phyloP scores from a whole-genome alignment of 1,140 invertebrate genomes.

The Cyclina sinensis region DNA sequence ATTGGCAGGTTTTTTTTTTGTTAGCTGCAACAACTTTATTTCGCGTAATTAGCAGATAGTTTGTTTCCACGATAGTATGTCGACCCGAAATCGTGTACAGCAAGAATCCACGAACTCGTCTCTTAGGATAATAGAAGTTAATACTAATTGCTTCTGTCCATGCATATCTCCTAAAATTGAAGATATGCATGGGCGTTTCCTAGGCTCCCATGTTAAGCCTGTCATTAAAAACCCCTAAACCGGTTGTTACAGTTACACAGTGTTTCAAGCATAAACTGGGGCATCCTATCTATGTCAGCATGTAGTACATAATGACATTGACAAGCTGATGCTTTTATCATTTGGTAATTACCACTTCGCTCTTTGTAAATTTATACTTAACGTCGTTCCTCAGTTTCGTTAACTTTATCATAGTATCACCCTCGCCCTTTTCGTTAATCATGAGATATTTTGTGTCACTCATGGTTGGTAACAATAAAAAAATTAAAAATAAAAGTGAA shows the following conservation, averaged over 20 bases:
- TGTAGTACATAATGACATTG: slow-evolving; percentile 54
- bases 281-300: neutral
- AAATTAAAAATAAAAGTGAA: slow-evolving; percentile 29
- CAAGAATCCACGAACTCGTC: too few relatives aligned
- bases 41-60: too few relatives aligned
- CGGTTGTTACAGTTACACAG: neutral
- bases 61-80: too few relatives aligned
- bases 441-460: neutral
- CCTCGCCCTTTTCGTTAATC: neutral
- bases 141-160: too few relatives aligned
- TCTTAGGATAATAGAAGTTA: too few relatives aligned
- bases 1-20: too few relatives aligned
- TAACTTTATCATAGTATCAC: neutral
- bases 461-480: slow-evolving; percentile 16
- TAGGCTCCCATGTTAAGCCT: too few relatives aligned
- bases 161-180: too few relatives aligned
- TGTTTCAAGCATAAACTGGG: neutral
- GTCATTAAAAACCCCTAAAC: neutral
- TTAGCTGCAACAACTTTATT: too few relatives aligned
- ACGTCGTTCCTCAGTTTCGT: neutral
- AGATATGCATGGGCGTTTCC: too few relatives aligned
- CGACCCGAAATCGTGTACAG: too few relatives aligned
- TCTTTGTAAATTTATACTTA: neutral
- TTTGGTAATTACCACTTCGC: too few relatives aligned
- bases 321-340: neutral